Evolutionary conservation across 2,888 invertebrate genomes (phyloP), one percentile per base, ranked within the genome.

Genomic region (Isoperla grammatica): DNA sequence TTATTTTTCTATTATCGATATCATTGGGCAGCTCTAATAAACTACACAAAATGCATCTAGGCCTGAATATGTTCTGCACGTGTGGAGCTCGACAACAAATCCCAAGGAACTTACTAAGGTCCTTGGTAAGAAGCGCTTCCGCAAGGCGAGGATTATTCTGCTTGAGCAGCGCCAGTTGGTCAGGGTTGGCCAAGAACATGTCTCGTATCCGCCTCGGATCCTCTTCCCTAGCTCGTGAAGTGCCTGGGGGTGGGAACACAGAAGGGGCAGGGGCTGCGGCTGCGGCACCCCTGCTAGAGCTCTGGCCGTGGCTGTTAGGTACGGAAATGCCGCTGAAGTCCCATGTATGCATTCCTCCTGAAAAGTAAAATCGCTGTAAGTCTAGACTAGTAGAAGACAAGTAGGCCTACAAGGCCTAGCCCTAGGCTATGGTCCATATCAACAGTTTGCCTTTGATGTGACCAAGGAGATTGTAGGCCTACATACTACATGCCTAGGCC

Each of bases 121-220:
- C 88, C 22, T 92, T 94, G 68, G 88, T 90, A 1, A 90, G 79
- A 22, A 96, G 75, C 15, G 97, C 95, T 73, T 95, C 95, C 9
- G 96, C 95, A 61, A 97, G 76, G 65, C 87, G 81, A 5, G 95
- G 91, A 78, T 97, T 97, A 70, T 96, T 92, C 73, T 96, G 95
- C 72, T 93, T 91, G 6, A 97, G 78, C 61, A 95, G 73, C 1
- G 95, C 88, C 59, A 96, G 76, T 71, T 95, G 92, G 71, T 94
- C 91, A 0, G 96, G 96, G 75, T 93, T 93, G 23, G 87, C 86
- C 45, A 93, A 74, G 68, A 95, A 87, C 87, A 91, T 88, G 69
- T 93, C 88, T 65, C 90, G 79, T 58, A 95, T 90, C 69, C 86
- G 81, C 15, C 85, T 86, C 6, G 94, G 93, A 75, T 94, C 90